Evolutionary conservation across 2,797 vertebrate genomes (phyloP).

Genomic region (Fistularia tabacaria): DNA sequence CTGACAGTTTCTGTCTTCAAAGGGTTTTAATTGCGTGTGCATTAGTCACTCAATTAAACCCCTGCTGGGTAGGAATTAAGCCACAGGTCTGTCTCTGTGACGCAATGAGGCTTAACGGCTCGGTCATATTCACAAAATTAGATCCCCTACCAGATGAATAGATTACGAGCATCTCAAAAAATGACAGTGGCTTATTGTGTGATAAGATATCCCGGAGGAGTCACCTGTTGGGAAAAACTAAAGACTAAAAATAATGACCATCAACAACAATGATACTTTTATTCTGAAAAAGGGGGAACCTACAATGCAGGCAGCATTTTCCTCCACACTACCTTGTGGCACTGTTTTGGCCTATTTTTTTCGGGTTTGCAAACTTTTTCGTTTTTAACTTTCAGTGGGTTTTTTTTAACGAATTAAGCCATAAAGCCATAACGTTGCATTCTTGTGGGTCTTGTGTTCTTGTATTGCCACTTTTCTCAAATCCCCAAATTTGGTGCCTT

Average conservation of each 20-base stretch:
- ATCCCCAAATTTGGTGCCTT: conserved; percentile 43
- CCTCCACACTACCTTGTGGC: no score
- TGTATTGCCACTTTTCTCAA: conserved; percentile 34
- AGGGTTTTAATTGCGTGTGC: conserved; percentile 31
- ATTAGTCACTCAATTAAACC: conserved; percentile 60
- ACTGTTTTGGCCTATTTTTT: no score
- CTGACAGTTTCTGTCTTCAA: conserved; percentile 30
- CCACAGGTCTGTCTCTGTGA: conserved; percentile 51
- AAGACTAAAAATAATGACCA: no score
- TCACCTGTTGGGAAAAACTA: no score
- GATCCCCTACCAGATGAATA: conserved; percentile 32
- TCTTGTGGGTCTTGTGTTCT: conserved; percentile 35
- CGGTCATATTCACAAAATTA: conserved; percentile 21
- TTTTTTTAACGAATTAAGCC: background rate
- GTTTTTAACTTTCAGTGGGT: background rate
- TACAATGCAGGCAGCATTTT: no score
- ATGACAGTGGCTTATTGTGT: background rate
- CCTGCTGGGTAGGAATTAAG: conserved; percentile 48
- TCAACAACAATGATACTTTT: no score
- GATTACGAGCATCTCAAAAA: conserved; percentile 32
- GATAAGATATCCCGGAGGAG: no score
- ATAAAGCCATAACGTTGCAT: conserved; percentile 1
- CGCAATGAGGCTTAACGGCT: conserved; percentile 26
- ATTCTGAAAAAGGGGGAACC: no score
- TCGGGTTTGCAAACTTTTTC: no score